Evolutionary conservation across 2,797 vertebrate genomes (phyloP), one percentile per base, ranked within the genome.

Genomic region (Podarcis lilfordi): DNA sequence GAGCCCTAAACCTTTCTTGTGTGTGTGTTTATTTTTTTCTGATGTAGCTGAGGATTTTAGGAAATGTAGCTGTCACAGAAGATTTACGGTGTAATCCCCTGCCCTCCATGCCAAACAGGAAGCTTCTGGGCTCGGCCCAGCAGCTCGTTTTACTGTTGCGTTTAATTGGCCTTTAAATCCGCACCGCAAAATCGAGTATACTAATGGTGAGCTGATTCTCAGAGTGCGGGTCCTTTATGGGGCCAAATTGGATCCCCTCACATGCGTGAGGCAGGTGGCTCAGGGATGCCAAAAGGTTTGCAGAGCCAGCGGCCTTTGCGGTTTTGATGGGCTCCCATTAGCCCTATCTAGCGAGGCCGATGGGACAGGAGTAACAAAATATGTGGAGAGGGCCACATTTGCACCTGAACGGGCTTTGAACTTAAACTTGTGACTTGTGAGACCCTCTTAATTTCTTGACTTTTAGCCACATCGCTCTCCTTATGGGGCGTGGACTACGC

Each of bases 21-120:
- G 50, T 88, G 89, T 91, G 2, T 59, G 32, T 27, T 50, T 59
- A 8, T 32, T 64, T 35, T 19, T 37, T 69, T 66, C 90, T 93
- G 86, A 83, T 89, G 91, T 88, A 80, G 76, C 86, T 50, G 91
- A 92, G 90, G 89, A 85, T 94, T 81, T 95, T 95, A 80, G 93
- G 90, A 93, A 96, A 93, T 91, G 61, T 35, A 45, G 77, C 87
- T 80, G 85, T 93, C 89, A 59, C 86, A 82, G 82, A 88, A 91
- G 90, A 86, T 74, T 92, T 86, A 85, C 77, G 21, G 80, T 74
- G 86, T 83, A 85, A 84, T 8, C 89, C 74, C 71, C 5, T 40
- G 27, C 17, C 43, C 66, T 40, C 77, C 2, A 8, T 72, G 78
- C 85, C 66, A 87, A 93, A 76, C 82, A 92, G 94, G 92, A 94